phyloP scores from a whole-genome alignment of 2,797 vertebrate species.

The Gallinago stenura region DNA sequence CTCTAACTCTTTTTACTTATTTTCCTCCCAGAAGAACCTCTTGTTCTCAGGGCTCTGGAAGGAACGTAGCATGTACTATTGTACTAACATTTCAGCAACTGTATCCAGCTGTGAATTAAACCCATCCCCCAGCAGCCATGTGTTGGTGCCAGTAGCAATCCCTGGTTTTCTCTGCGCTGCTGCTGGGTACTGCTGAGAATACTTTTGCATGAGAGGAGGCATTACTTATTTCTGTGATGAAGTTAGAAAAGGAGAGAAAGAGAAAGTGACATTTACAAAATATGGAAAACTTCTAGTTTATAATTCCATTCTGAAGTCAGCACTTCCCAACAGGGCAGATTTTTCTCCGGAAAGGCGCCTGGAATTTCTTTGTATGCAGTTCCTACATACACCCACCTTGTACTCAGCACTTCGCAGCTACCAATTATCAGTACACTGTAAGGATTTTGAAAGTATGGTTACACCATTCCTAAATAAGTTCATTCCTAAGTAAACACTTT shows the following conservation, averaged over 20 bases:
- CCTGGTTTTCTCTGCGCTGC: background rate
- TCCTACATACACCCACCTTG: background rate
- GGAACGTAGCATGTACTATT: background rate
- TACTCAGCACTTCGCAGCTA: background rate
- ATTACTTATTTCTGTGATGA: background rate
- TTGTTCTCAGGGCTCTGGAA: background rate
- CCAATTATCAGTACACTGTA: background rate
- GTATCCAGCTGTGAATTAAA: background rate
- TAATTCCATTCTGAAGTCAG: background rate
- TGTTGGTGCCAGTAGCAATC: fast-evolving
- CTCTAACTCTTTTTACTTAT: background rate
- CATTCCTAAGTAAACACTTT: background rate
- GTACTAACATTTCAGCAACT: background rate
- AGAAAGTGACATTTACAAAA: background rate
- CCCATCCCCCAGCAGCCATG: background rate
- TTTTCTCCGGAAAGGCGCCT: background rate
- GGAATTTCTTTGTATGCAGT: background rate
- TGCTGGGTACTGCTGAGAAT: background rate
- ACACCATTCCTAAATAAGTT: background rate
- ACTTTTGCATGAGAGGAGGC: background rate
- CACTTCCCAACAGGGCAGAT: background rate
- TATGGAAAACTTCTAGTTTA: background rate
- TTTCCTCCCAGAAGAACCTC: background rate
- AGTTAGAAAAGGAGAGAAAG: too few relatives aligned
- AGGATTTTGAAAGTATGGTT: background rate